Evolutionary conservation across 2,113 vertebrate genomes (phyloP), one percentile per base, ranked within the genome.

Genomic region (Sterna hirundo): DNA sequence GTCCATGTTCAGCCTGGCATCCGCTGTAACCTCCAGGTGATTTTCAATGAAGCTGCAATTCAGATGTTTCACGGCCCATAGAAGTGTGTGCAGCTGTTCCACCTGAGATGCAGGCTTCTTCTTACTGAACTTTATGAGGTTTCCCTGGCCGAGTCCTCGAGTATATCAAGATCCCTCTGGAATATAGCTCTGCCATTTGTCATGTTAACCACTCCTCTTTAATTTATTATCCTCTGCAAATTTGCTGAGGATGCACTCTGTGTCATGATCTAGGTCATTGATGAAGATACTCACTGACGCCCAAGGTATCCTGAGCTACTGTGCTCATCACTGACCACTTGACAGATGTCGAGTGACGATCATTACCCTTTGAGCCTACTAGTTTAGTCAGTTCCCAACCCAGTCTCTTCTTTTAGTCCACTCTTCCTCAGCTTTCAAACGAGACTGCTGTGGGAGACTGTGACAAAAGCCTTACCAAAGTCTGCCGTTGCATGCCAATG

Each of bases 261-360:
- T 90, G 88, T 88, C 94, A 92, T 70, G 72, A 94, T 88, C 76
- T 94, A 92, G 91, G 91, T 94, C 83, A 88, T 7, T 88, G 88
- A 94, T 94, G 91, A 90, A 96, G 83, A 58, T 34, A 92, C 5
- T 83, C 46, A 77, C 79, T 86, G 61, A 90, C 1, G 6, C 20
- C 38, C 40, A 54, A 22, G 19, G 16, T 76, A 83, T 71, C 15
- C 78, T 57, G n/a, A 90, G 55, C 29, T 80, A 47, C 52, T 57
- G 42, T 87, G 70, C 47, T 82, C 57, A 58, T 79, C 57, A 46
- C n/a, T 83, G 88, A 66, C 87, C 88, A 78, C 81, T 13, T 60
- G 55, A 55, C 20, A 79, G 47, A 90, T 30, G 26, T 34, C 70
- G 78, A 54, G n/a, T 18, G 74, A 69, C 46, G 23, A 92, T 80